Conservation (phyloP, 2,888 invertebrate species). For the Cerastis leucographa region DNA sequence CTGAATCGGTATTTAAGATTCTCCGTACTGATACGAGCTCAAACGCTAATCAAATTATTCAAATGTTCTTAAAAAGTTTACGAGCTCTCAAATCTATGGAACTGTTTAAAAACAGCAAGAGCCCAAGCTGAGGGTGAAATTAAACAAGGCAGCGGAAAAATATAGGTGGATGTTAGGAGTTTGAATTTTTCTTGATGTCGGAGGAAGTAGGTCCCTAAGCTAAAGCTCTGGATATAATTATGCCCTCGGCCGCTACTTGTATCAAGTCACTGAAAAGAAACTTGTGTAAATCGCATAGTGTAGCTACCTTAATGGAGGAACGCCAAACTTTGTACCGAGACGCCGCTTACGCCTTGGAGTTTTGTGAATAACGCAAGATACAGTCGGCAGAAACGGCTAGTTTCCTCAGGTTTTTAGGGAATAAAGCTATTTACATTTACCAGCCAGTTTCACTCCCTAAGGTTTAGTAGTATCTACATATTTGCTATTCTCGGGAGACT, state of each 20-base stretch:
- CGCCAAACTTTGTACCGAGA: constrained; percentile 51
- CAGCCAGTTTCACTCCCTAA: constrained; percentile 15
- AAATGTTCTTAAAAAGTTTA: constrained; percentile 58
- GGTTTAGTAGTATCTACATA: constrained; percentile 46
- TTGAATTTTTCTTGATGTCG: constrained; percentile 40
- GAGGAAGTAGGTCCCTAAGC: constrained; percentile 16
- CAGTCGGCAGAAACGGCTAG: constrained; percentile 34
- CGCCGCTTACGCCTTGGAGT: constrained; percentile 33
- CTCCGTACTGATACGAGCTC: constrained; percentile 53
- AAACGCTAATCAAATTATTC: constrained; percentile 64
- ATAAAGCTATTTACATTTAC: constrained; percentile 47
- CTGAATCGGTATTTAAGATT: constrained; percentile 58
- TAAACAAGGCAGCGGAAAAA: constrained; percentile 47
- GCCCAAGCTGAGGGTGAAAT: constrained; percentile 23
- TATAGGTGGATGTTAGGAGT: constrained; percentile 38
- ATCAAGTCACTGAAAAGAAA: constrained; percentile 54
- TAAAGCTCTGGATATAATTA: constrained; percentile 52
- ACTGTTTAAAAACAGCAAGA: constrained; percentile 32
- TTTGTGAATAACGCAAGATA: constrained; percentile 56
- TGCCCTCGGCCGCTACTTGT: constrained; percentile 38
- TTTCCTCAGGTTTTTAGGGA: constrained; percentile 37
- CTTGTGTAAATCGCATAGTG: constrained; percentile 55
- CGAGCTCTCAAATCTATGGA: constrained; percentile 42
- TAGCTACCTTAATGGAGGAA: constrained; percentile 49
- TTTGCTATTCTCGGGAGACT: constrained; percentile 45